phyloP scores from a whole-genome alignment of 2,797 vertebrate genomes.

The Phylloscopus collybita region DNA sequence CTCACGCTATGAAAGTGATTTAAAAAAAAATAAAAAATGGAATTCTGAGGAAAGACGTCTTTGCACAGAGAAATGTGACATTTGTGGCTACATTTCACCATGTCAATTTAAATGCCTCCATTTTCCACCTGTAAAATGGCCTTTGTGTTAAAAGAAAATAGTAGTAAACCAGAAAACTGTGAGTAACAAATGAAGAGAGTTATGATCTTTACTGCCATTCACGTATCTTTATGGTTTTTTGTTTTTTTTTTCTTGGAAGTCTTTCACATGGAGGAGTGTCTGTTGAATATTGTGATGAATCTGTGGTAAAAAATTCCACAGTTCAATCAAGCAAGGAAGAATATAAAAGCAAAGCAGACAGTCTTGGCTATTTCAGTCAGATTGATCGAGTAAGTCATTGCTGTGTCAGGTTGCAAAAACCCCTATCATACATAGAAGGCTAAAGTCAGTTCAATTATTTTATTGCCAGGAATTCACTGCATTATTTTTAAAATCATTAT shows the following conservation, averaged over 20 bases:
- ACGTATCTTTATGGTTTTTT: neutral
- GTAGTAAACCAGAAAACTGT: neutral
- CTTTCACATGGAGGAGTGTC: neutral
- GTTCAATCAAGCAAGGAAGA: neutral
- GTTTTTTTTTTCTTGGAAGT: neutral
- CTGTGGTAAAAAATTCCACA: neutral
- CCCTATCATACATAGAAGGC: neutral
- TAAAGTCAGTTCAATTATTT: neutral
- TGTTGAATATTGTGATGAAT: neutral
- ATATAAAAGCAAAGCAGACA: neutral
- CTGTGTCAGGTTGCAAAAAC: neutral
- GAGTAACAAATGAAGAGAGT: neutral
- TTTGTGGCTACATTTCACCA: neutral
- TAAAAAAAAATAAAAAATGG: neutral
- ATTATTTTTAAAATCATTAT: neutral
- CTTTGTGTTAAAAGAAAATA: neutral
- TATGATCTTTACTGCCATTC: neutral
- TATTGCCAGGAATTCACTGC: neutral
- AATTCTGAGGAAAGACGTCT: neutral
- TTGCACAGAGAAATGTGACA: neutral
- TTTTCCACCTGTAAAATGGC: neutral
- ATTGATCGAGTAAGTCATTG: neutral
- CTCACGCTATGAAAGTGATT: neutral
- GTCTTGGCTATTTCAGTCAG: neutral
- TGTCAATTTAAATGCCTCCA: neutral